A percentile compares a stretch with the other conserved stretches of the same genome.
Evolutionary conservation across 2,888 invertebrate species (phyloP).

Genomic region (Drosophila prostipennis): DNA sequence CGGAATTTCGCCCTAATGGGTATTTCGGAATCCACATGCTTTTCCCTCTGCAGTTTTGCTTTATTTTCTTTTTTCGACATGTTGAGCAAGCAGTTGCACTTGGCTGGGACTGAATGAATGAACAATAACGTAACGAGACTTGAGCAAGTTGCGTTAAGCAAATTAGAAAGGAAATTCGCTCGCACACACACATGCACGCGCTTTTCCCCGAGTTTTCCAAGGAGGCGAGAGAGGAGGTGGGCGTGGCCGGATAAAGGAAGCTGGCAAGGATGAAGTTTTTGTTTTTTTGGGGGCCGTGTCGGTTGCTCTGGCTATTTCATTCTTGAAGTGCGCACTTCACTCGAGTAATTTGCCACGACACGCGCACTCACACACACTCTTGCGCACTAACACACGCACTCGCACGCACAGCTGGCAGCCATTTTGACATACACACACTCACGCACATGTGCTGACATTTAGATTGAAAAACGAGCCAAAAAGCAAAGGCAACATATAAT

Average conservation of each 20-base stretch:
- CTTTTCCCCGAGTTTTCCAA: constrained; percentile 22
- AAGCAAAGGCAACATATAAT: constrained; percentile 65
- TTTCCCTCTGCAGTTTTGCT: not conserved
- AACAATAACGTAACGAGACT: constrained; percentile 44
- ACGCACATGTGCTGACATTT: constrained; percentile 69
- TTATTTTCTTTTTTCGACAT: constrained; percentile 10
- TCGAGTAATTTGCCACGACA: constrained; percentile 69
- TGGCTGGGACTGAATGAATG: constrained; percentile 20
- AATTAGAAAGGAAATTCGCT: constrained; percentile 58
- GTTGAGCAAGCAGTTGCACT: constrained; percentile 41
- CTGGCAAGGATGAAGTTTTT: constrained; percentile 39
- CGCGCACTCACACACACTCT: constrained; percentile 47
- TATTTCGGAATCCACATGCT: not conserved
- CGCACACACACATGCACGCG: constrained; percentile 1
- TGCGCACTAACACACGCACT: constrained; percentile 5
- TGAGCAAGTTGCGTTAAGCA: constrained; percentile 57
- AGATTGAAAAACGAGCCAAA: constrained; percentile 70
- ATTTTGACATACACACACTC: constrained; percentile 50
- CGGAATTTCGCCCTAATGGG: not conserved
- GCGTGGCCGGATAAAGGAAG: constrained; percentile 29
- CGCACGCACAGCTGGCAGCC: constrained; percentile 41
- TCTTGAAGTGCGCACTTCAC: constrained; percentile 72
- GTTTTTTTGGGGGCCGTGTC: constrained; percentile 26
- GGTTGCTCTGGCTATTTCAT: constrained; percentile 64
- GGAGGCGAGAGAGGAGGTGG: constrained; percentile 23